These are phyloP conservation scores for Slavum lentiscoides DNA, from an alignment of 2,888 invertebrate genomes.

Conservation along the genomic window DNA sequence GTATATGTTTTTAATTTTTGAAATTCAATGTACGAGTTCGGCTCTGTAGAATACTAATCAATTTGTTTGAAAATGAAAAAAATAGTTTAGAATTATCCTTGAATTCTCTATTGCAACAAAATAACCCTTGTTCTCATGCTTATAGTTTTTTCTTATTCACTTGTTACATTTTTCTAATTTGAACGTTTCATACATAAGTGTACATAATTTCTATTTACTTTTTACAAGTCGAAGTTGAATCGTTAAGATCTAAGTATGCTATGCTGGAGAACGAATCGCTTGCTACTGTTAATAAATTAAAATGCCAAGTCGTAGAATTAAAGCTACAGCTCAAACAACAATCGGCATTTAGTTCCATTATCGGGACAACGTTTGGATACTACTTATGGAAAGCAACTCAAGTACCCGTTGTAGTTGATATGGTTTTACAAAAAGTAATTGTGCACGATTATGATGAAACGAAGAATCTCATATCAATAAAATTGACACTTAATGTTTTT, in stretches of 20 bases:
- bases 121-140: background rate
- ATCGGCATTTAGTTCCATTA: background rate
- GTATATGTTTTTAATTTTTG: no score
- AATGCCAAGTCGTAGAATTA: constrained; percentile 17
- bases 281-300: constrained; percentile 9
- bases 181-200: background rate
- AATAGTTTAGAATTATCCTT: no score
- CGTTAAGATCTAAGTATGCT: background rate
- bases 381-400: constrained; percentile 24
- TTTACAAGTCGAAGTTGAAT: constrained; percentile 9
- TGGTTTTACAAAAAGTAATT: constrained; percentile 16
- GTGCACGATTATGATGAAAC: no score
- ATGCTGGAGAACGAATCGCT: background rate
- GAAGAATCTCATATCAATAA: background rate
- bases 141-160: background rate
- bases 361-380: constrained; percentile 15
- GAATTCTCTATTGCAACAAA: no score
- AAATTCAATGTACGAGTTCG: no score
- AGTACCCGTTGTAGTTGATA: constrained; percentile 23
- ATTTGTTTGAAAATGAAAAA: no score
- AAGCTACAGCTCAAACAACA: constrained; percentile 1
- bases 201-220: background rate
- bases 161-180: background rate
- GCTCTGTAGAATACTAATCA: no score
- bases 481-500: constrained; percentile 2